These are phyloP conservation scores for Gambusia yucatana DNA, from an alignment of 2,797 vertebrate genomes.

Conservation along the genomic window DNA sequence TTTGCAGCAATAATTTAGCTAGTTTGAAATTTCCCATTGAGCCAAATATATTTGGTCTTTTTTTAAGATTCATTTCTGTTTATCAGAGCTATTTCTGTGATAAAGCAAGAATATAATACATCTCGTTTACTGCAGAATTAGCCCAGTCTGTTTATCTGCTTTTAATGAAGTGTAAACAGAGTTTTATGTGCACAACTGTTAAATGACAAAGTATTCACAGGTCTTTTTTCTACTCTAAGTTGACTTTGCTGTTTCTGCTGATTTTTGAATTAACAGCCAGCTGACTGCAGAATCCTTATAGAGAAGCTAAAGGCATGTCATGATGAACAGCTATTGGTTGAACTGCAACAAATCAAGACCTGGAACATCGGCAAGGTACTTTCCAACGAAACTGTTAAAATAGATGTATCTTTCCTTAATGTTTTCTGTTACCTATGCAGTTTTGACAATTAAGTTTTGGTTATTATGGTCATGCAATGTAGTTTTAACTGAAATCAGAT, in stretches of 20 bases:
- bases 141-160: neutral
- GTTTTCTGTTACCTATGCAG: neutral
- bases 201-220: neutral
- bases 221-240: neutral
- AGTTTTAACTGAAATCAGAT: neutral
- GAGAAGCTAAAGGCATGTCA: constrained; percentile 94
- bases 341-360: constrained; percentile 98
- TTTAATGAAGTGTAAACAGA: neutral
- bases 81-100: neutral
- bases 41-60: neutral
- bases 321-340: constrained; percentile 93
- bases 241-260: constrained; percentile 8
- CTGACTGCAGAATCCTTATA: constrained; percentile 96
- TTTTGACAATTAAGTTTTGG: neutral
- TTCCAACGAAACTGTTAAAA: neutral
- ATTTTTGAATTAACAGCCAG: constrained; percentile 82
- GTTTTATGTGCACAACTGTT: neutral
- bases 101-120: neutral
- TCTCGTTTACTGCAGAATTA: no score
- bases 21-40: neutral
- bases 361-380: constrained; percentile 98
- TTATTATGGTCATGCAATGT: neutral
- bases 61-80: neutral
- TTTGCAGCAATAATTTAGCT: no score
- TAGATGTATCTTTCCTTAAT: neutral